phyloP scores from a whole-genome alignment of 2,888 invertebrate species.

The Scaptomyza polygonia region DNA sequence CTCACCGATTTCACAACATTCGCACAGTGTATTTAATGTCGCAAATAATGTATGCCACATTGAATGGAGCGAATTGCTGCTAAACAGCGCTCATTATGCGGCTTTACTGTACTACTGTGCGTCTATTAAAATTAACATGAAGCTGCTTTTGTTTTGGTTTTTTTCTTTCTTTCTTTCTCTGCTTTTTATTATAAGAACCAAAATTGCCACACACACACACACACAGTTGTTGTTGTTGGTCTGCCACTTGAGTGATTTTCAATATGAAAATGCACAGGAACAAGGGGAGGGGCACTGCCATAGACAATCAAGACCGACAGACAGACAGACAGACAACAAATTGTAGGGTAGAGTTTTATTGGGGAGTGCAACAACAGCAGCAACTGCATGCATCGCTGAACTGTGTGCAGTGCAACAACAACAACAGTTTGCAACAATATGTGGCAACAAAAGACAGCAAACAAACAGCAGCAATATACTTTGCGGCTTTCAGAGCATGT shows the following conservation, averaged over 20 bases:
- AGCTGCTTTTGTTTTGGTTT: constrained; percentile 41
- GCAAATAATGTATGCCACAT: constrained; percentile 47
- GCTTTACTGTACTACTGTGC: constrained; percentile 33
- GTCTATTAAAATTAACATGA: constrained; percentile 70
- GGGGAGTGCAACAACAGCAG: constrained; percentile 1
- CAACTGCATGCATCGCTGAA: too few species aligned
- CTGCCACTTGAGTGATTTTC: constrained; percentile 77
- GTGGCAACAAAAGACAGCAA: constrained; percentile 57
- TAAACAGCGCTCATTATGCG: constrained; percentile 68
- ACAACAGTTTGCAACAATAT: constrained; percentile 57
- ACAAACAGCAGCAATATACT: constrained; percentile 49
- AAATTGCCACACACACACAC: constrained; percentile 52
- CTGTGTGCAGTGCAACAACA: constrained; percentile 29
- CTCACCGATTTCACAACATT: not conserved
- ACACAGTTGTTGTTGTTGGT: constrained; percentile 53
- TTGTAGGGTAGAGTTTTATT: constrained; percentile 6
- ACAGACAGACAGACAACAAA: too few species aligned
- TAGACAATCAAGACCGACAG: too few species aligned
- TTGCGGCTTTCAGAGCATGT: constrained; percentile 65
- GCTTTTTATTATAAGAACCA: constrained; percentile 42
- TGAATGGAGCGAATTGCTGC: constrained; percentile 42
- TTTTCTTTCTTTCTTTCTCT: not conserved
- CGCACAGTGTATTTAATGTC: constrained; percentile 6
- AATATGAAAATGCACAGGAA: constrained; percentile 58
- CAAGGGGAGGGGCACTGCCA: too few species aligned